Base-by-base conservation (phyloP, 1,140 invertebrate species). In the Hydropsyche tenuis region DNA sequence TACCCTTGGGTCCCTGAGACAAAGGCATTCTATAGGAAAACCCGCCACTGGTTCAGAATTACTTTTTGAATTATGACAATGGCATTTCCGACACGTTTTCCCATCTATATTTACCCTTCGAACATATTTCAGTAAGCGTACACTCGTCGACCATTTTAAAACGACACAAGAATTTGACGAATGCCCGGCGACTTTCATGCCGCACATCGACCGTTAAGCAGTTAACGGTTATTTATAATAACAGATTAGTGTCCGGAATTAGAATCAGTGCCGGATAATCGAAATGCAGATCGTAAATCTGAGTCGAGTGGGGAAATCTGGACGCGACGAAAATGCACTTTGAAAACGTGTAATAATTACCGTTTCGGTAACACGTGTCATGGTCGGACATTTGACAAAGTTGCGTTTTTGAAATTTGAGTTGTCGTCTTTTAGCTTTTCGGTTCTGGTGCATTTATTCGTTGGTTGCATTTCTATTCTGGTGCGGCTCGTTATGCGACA, bases 201-300 rank as follows among this genome's bases (percentile, higher is more conserved):
- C 7, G 16, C 18, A 53, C 1, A 53, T 53, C 48, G 48, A 53
- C 14, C 48, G 48, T 53, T 18, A 20, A 37, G 30, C 48, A 16
- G 48, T 53, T 53, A 53, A 53, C 20, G 14, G 48, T 53, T 53
- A 53, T 53, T 53, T 53, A 53, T 16, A 53, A 53, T 37, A 37
- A 37, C 9, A 37, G 30, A 37, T 37, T 9, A 9, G 30, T 53
- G 16, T 53, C 48, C 48, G 1, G 48, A 53, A 53, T 53, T 53
- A 53, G 20, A 37, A 4, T 37, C 14, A 12, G 45, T 16, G 11
- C 45, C 11, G 45, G 45, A 46, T 46, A 18, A 53, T 53, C 48
- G 48, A 53, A 16, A 53, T 37, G 48, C 14, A 53, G 14, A 16
- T 53, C 48, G 16, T 53, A 53, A 53, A 53, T 53, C 48, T 53